A percentile compares a stretch with the other conserved stretches of the same genome.
These are phyloP conservation scores for Zaprionus lachaisei DNA, from an alignment of 1,140 invertebrate genomes.

Conservation along the genomic window DNA sequence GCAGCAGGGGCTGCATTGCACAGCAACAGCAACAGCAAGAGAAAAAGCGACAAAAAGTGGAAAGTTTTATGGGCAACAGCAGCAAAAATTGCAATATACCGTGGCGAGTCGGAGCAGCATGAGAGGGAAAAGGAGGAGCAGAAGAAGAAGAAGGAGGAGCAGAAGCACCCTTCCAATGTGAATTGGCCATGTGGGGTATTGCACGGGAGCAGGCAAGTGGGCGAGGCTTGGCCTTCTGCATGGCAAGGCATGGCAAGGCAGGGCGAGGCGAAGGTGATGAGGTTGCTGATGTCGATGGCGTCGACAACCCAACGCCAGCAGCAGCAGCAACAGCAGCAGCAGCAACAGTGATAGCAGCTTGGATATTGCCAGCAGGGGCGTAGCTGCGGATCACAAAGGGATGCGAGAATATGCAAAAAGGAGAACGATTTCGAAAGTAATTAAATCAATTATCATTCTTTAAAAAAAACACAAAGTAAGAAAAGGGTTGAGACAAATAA, in stretches of 20 bases:
- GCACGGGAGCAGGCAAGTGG: not conserved
- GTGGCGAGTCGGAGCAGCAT: constrained; percentile 26
- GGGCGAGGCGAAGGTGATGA: constrained; percentile 21
- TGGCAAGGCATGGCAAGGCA: not conserved
- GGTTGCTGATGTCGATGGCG: constrained; percentile 41
- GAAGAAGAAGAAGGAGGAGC: not conserved
- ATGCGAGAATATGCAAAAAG: not conserved
- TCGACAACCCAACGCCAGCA: constrained; percentile 21
- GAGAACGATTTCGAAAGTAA: constrained; percentile 1
- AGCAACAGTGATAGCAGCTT: constrained; percentile 10
- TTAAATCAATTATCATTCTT: constrained; percentile 11
- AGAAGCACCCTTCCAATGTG: constrained; percentile 9
- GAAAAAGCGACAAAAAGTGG: constrained; percentile 69
- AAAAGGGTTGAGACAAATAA: not conserved
- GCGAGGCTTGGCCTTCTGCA: not conserved
- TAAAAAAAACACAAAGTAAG: constrained; percentile 20
- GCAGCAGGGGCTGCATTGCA: constrained; percentile 37
- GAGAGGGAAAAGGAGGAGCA: not conserved
- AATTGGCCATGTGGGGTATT: constrained; percentile 38
- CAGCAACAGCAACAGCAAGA: constrained; percentile 43
- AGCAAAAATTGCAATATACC: constrained; percentile 81
- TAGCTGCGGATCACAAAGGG: not conserved
- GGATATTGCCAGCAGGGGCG: constrained; percentile 32
- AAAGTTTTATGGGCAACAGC: constrained; percentile 80
- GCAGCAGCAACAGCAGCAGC: not conserved